These are phyloP conservation scores for Leucopternis melanops DNA, from an alignment of 2,113 vertebrate genomes.

Conservation along the genomic window DNA sequence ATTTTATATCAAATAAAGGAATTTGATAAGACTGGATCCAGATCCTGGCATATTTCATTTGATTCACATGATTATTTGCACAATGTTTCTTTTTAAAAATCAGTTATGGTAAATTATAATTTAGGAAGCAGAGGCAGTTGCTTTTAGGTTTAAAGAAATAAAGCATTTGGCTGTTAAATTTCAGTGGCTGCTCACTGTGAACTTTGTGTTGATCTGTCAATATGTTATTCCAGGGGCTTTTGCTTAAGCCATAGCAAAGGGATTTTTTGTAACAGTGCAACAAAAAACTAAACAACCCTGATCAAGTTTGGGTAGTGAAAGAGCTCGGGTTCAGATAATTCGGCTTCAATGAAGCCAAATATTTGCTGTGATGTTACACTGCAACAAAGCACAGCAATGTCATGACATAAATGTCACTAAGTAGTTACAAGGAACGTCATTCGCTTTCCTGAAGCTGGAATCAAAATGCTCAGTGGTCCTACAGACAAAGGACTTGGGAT, in stretches of 20 bases:
- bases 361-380: neutral
- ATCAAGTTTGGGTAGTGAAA: neutral
- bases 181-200: neutral
- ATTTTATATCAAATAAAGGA: conserved; percentile 66
- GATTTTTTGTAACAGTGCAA: neutral
- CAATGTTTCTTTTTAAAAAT: neutral
- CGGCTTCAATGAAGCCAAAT: neutral
- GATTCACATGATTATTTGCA: conserved; percentile 31
- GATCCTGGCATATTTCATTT: conserved; percentile 33
- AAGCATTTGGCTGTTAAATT: neutral
- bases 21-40: conserved; percentile 57
- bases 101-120: neutral
- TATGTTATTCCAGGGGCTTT: neutral
- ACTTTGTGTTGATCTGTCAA: neutral
- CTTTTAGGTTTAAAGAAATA: neutral
- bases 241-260: neutral
- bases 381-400: neutral
- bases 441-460: neutral
- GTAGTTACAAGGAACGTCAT: neutral
- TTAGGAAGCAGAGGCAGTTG: neutral
- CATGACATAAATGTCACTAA: neutral
- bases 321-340: neutral
- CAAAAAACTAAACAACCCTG: neutral
- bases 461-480: neutral
- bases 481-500: neutral